phyloP scores from a whole-genome alignment of 2,113 vertebrate genomes.

The Malurus melanocephalus region DNA sequence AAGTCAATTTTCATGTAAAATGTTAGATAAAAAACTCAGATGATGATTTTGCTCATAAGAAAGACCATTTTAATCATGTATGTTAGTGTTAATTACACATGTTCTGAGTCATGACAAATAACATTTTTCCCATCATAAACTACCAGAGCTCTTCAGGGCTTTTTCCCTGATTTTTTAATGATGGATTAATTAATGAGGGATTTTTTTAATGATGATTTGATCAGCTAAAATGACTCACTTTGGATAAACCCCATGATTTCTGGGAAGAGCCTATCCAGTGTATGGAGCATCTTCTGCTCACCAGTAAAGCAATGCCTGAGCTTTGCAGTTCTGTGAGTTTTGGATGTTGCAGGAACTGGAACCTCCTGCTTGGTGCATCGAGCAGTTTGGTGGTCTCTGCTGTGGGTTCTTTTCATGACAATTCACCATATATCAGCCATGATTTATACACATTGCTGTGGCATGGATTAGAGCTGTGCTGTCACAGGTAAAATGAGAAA shows the following conservation, averaged over 20 bases:
- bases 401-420: neutral
- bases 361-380: neutral
- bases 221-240: neutral
- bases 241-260: neutral
- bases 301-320: neutral
- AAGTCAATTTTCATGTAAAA: neutral
- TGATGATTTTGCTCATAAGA: neutral
- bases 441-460: neutral
- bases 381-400: neutral
- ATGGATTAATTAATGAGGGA: no score
- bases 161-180: no score
- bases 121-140: rapidly evolving
- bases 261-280: neutral
- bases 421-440: neutral
- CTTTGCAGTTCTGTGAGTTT: neutral
- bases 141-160: neutral
- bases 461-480: neutral
- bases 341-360: neutral
- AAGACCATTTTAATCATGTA: neutral
- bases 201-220: neutral
- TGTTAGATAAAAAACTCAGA: neutral
- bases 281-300: neutral
- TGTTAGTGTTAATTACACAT: neutral
- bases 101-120: neutral
- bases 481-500: neutral